These are phyloP conservation scores for Calidris pugnax DNA, from an alignment of 2,113 vertebrate genomes.

Conservation along the genomic window DNA sequence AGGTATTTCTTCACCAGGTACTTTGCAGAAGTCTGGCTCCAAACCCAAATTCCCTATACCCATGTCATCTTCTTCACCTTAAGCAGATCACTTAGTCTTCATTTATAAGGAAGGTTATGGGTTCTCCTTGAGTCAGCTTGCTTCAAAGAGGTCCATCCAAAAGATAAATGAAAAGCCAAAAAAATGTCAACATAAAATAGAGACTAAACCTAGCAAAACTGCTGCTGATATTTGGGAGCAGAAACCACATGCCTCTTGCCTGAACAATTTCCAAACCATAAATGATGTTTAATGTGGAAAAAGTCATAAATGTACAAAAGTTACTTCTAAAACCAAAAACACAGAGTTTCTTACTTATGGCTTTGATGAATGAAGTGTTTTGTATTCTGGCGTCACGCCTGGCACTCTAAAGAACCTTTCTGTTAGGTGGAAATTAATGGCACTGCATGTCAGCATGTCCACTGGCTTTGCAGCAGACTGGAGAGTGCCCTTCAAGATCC, in stretches of 20 bases:
- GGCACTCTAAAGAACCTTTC: conserved; percentile 12
- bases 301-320: conserved; percentile 62
- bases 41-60: neutral
- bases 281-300: conserved; percentile 67
- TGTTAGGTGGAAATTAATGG: conserved; percentile 47
- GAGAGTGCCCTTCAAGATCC: neutral
- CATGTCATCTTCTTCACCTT: neutral
- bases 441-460: neutral
- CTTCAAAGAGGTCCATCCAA: conserved; percentile 32
- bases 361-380: conserved; percentile 68
- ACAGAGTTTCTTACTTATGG: conserved; percentile 44
- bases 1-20: conserved; percentile 1
- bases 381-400: conserved; percentile 43
- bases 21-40: neutral
- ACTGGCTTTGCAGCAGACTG: neutral
- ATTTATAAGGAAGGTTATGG: neutral
- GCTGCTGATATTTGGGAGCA: conserved; percentile 28
- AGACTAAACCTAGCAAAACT: conserved; percentile 50
- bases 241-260: conserved; percentile 55
- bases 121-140: neutral
- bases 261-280: conserved; percentile 69
- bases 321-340: conserved; percentile 57
- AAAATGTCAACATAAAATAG: conserved; percentile 32
- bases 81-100: neutral
- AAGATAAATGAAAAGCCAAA: conserved; percentile 44